A percentile compares a stretch with the other conserved stretches of the same genome.
Conservation (phyloP, 2,797 vertebrate species). For the Anniella stebbinsi region DNA sequence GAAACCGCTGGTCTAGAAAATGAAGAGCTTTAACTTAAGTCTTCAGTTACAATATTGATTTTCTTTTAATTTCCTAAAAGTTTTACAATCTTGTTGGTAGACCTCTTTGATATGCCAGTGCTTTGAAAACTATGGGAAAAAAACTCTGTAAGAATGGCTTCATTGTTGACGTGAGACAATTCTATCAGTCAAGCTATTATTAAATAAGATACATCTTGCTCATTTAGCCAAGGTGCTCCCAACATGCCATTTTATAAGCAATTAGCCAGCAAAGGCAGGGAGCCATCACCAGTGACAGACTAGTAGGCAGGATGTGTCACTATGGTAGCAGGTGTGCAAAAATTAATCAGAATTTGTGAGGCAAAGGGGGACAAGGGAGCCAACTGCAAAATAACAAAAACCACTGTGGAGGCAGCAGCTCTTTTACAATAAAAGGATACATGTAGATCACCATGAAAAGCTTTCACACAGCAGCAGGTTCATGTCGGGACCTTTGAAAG, state of each 20-base stretch:
- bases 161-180: not conserved
- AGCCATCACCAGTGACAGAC: constrained; percentile 26
- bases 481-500: not conserved
- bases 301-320: not conserved
- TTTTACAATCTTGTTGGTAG: not conserved
- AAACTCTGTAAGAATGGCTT: not conserved
- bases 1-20: constrained; percentile 9
- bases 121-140: not conserved
- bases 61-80: not conserved
- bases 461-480: not conserved
- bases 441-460: not conserved
- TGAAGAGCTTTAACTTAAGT: not conserved
- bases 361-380: constrained; percentile 8
- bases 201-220: constrained; percentile 25
- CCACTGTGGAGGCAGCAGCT: not conserved
- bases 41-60: not conserved
- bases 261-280: constrained; percentile 36
- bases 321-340: constrained; percentile 30
- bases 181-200: constrained; percentile 19
- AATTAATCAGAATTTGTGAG: constrained; percentile 26
- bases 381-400: not conserved
- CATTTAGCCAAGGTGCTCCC: not conserved
- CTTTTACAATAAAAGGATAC: constrained; percentile 6
- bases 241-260: constrained; percentile 33
- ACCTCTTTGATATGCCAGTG: not conserved